Conservation (phyloP, 2,888 invertebrate genomes). For the Ypsolopha sequella region DNA sequence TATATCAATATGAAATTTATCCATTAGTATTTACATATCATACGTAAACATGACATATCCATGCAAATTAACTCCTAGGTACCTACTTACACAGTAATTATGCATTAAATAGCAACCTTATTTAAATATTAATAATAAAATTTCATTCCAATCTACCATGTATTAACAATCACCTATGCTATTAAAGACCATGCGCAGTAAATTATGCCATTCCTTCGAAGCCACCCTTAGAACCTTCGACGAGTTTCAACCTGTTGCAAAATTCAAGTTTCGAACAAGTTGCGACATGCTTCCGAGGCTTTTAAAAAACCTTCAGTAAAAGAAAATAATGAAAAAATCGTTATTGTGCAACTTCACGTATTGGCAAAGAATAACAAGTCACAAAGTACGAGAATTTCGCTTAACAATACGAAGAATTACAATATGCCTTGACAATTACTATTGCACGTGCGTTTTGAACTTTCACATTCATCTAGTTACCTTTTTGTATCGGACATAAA, state of each 20-base stretch:
- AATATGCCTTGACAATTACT: conserved; percentile 9
- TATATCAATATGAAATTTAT: too few relatives aligned
- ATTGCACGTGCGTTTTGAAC: conserved; percentile 11
- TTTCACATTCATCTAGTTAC: background rate
- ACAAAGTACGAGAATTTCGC: conserved; percentile 1
- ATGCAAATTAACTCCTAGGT: background rate
- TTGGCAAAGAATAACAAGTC: background rate
- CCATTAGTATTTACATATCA: too few relatives aligned
- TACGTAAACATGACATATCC: too few relatives aligned
- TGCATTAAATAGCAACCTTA: background rate
- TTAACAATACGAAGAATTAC: conserved; percentile 5
- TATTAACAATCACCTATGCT: too few relatives aligned
- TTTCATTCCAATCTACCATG: too few relatives aligned
- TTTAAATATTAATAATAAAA: too few relatives aligned
- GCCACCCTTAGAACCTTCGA: conserved; percentile 8
- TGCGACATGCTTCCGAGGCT: conserved; percentile 21
- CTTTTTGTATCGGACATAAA: too few relatives aligned
- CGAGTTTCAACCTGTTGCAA: conserved; percentile 49
- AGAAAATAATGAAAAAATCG: background rate
- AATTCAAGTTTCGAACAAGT: conserved; percentile 26
- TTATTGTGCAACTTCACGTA: background rate
- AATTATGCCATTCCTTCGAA: background rate
- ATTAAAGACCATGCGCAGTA: too few relatives aligned
- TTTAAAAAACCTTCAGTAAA: background rate
- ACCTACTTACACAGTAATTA: background rate